Evolutionary conservation across 2,113 vertebrate genomes (phyloP).

Genomic region (Protomyctophum bolini): DNA sequence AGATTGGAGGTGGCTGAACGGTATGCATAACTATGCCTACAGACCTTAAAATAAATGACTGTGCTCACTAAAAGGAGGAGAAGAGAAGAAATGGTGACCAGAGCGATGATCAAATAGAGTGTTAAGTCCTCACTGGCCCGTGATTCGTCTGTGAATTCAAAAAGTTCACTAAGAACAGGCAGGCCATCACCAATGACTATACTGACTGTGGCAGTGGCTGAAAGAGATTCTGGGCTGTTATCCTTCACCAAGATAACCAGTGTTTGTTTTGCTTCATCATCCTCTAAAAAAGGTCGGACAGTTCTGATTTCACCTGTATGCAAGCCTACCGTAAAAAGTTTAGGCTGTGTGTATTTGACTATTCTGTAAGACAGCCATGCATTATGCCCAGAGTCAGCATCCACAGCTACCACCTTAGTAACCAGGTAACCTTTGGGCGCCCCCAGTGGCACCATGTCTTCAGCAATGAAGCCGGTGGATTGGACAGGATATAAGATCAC

Average conservation of each 20-base stretch:
- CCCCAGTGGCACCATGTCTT: conserved; percentile 76
- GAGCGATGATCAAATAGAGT: conserved; percentile 73
- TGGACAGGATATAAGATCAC: conserved; percentile 70
- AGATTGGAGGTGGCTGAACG: conserved; percentile 59
- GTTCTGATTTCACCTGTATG: conserved; percentile 74
- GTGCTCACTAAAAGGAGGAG: conserved; percentile 63
- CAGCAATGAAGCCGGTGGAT: conserved; percentile 65
- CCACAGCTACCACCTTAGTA: conserved; percentile 81
- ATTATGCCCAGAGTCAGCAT: conserved; percentile 76
- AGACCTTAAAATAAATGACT: conserved; percentile 68
- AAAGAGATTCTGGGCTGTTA: conserved; percentile 68
- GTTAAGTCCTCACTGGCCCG: conserved; percentile 55
- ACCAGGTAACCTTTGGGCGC: conserved; percentile 81
- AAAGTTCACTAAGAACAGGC: conserved; percentile 66
- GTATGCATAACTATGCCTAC: conserved; percentile 56
- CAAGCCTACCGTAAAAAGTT: conserved; percentile 65
- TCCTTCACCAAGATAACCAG: conserved; percentile 68
- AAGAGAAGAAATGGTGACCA: conserved; percentile 65
- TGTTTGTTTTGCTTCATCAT: conserved; percentile 63
- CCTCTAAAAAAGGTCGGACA: conserved; percentile 56
- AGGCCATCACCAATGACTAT: conserved; percentile 62
- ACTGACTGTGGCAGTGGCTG: conserved; percentile 69
- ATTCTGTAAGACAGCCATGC: conserved; percentile 75
- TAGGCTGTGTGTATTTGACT: conserved; percentile 62
- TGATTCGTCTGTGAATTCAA: conserved; percentile 54